Base-by-base conservation (phyloP, 2,888 invertebrate genomes). In the Eupithecia pulchellata region DNA sequence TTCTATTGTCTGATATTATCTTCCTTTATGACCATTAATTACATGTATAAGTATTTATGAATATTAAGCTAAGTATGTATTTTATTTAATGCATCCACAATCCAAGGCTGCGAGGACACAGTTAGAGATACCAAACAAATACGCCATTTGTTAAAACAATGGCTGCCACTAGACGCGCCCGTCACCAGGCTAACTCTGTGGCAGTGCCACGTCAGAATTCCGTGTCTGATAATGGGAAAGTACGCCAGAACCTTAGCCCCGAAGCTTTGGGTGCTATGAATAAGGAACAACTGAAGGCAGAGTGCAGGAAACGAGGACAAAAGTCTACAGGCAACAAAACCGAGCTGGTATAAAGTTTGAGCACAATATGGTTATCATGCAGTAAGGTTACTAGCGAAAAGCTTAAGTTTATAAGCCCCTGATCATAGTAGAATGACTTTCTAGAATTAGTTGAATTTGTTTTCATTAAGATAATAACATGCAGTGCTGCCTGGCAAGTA, bases 311-410 rank as follows among this genome's bases (percentile, higher is more conserved):
- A 91, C 90, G 96, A 82, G 96, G 96, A 79, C 96, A 96, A 88
- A 96, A 96, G 86, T 95, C 95, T 62, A 94, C 95, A 77, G 96
- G 96, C 87, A 96, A 95, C 94, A 96, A 96, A 92, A 95, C 93
- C 79, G 96, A 96, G 94, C 95, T 96, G 96, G 96, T 96, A 96
- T 91, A 88, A 83, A 68, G 77, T 78, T 78, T 77, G 70, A 75
- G 82, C 72, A 68, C 68, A 68, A 57, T 66, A 68, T 27, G 36
- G 64, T 20, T 62, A 30, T 47, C n/a, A 55, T 65, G 32, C 71
- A 72, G 65, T 66, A 66, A 68, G 62, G 72, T 34, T 61, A 32
- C 3, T 52, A 52, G 20, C 20, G 20, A 52, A 52, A 47, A 13
- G 25, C 25, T 25, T 47, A 47, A 47, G n/a, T 20, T 47, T 47